Evolutionary conservation across 92 coral and sea anemone species (phyloP), one percentile per base, ranked within the genome.

Genomic region (Porites evermanni): DNA sequence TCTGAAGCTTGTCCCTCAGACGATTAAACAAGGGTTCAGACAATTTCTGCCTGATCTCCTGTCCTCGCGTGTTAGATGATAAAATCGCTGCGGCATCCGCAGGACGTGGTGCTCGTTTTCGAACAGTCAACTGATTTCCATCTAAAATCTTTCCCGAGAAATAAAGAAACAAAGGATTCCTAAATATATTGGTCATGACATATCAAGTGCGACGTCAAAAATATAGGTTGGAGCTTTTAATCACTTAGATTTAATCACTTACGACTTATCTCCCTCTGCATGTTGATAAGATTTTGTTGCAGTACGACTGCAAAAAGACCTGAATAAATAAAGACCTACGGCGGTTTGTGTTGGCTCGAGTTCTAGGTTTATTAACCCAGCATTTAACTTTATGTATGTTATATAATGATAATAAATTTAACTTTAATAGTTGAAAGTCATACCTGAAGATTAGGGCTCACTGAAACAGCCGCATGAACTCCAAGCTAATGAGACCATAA

Each of bases 381-480:
- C 7, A 38, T 38, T 3, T 3, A 38, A 38, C 47, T 38, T 38
- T 38, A 0, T 38, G 47, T 38, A 38, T 38, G 47, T 38, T 38
- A 38, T 38, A 38, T 4, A 38, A 4, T 4, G 47, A 38, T 38
- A 38, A 38, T 38, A 4, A 38, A 38, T 68, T 23, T 23, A 68
- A 68, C 8, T 1, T 2, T 8, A 8, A 50, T 1, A 73, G 2
- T 6, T 50, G 53, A 10, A 21, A 64, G 20, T 17, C 93, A 26
- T 26, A 95, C 99, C 97, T 95, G 93, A 59, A 90, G 93, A 23
- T 86, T 91, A 32, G 91, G 81, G 82, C 95, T 92, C 53, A 97
- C 95, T 63, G 86, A 72, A n/a, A 95, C 99, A 51, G 90, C 70
- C n/a, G 95, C 88, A 75, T 95, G 98, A 67, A 95, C 61, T 32